phyloP scores from a whole-genome alignment of 2,888 invertebrate genomes.

The Mesorhabditis sp. region DNA sequence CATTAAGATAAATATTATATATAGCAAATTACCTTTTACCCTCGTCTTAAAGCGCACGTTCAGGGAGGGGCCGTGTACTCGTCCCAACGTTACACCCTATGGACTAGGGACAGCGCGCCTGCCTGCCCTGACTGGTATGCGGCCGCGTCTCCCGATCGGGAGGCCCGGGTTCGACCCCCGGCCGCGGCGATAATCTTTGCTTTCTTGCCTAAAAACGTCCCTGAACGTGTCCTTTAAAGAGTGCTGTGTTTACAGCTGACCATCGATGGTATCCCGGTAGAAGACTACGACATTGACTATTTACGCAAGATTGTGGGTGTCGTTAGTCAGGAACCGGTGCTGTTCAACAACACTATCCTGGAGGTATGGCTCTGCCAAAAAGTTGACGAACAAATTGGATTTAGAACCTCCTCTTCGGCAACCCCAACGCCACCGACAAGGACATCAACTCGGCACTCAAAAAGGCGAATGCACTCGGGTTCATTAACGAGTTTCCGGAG shows the following conservation, averaged over 20 bases:
- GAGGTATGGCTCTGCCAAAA: conserved; percentile 49
- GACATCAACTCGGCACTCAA: conserved; percentile 40
- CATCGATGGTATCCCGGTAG: conserved; percentile 61
- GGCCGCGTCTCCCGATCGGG: no score
- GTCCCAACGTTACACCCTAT: no score
- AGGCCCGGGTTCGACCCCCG: no score
- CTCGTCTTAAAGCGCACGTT: no score
- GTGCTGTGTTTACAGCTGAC: conserved; percentile 39
- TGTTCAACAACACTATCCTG: conserved; percentile 64
- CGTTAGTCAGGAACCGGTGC: conserved; percentile 65
- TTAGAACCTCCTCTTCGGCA: conserved; percentile 56
- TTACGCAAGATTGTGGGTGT: conserved; percentile 59
- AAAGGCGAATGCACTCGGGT: conserved; percentile 60
- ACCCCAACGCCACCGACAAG: conserved; percentile 39
- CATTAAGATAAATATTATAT: no score
- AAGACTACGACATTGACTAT: conserved; percentile 61
- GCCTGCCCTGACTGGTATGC: no score
- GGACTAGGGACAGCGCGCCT: no score
- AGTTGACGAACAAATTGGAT: not conserved
- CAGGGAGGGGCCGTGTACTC: no score
- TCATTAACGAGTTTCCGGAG: conserved; percentile 59
- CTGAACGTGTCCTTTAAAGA: no score
- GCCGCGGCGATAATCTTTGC: no score
- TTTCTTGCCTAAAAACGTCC: no score
- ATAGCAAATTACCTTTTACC: no score